Conservation (phyloP, 23 tunicate genomes). For the Aplidium turbinatum region DNA sequence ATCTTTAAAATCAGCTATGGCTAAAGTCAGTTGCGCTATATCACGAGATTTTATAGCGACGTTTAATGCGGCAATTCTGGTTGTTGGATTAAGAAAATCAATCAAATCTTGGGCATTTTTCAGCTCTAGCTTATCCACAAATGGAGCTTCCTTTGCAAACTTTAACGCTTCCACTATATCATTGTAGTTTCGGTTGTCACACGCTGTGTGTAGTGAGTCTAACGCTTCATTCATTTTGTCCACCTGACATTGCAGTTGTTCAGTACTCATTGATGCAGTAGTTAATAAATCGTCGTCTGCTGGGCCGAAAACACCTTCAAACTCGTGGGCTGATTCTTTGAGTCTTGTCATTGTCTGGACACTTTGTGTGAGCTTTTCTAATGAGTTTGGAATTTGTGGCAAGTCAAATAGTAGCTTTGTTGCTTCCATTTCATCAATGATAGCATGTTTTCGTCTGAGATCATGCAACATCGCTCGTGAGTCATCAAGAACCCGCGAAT, state of each 20-base stretch:
- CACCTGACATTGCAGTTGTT: constrained; percentile 32
- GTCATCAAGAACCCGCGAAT: constrained; percentile 63
- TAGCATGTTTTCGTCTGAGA: constrained; percentile 53
- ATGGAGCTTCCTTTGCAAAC: constrained; percentile 44
- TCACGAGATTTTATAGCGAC: constrained; percentile 37
- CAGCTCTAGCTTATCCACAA: constrained; percentile 34
- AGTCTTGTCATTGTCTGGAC: constrained; percentile 55
- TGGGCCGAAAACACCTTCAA: constrained; percentile 48
- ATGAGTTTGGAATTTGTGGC: constrained; percentile 45
- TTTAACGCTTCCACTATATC: constrained; percentile 34
- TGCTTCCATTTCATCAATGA: constrained; percentile 44
- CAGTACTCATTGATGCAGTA: constrained; percentile 34
- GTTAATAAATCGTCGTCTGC: constrained; percentile 49
- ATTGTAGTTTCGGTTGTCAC: constrained; percentile 38
- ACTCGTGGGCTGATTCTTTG: constrained; percentile 48
- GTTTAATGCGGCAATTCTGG: constrained; percentile 41
- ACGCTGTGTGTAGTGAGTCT: constrained; percentile 26
- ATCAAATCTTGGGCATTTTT: constrained; percentile 47
- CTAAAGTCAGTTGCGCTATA: constrained; percentile 25
- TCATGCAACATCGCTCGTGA: constrained; percentile 54
- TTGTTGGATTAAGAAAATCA: constrained; percentile 62
- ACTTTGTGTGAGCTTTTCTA: constrained; percentile 31
- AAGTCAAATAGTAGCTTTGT: constrained; percentile 40
- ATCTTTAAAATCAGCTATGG: constrained; percentile 49
- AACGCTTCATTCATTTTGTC: constrained; percentile 31